Conservation (phyloP, 2,113 vertebrate species). For the Ctenodactylus gundi region DNA sequence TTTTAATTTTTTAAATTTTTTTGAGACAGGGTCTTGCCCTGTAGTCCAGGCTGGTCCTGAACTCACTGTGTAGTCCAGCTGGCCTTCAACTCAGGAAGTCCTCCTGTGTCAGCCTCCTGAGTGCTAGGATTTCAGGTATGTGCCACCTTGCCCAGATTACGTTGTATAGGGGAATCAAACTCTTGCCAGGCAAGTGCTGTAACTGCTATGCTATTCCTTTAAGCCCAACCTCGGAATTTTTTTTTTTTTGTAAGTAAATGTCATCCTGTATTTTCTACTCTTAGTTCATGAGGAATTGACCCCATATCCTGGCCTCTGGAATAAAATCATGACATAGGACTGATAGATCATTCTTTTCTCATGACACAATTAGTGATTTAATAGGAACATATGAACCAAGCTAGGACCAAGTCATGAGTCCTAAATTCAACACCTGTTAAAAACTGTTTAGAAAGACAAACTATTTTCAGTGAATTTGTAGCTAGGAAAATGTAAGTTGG, state of each 20-base stretch:
- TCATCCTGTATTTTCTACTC: background rate
- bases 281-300: background rate
- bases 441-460: background rate
- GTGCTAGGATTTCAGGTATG: too few species aligned
- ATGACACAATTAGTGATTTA: background rate
- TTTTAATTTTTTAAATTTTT: too few species aligned
- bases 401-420: background rate
- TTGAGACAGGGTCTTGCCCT: too few species aligned
- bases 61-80: too few species aligned
- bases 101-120: too few species aligned
- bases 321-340: background rate
- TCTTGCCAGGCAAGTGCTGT: too few species aligned
- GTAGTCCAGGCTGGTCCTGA: too few species aligned
- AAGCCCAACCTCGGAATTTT: too few species aligned
- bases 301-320: background rate
- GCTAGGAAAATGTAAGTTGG: background rate
- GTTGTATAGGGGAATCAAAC: too few species aligned
- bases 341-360: background rate
- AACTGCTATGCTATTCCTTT: too few species aligned
- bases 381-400: background rate
- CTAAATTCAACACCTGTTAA: constrained; percentile 16
- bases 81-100: too few species aligned
- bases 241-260: background rate
- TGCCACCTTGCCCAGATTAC: too few species aligned
- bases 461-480: constrained; percentile 22